Evolutionary conservation across 2,113 vertebrate genomes (phyloP).

Genomic region (Bufo bufo): DNA sequence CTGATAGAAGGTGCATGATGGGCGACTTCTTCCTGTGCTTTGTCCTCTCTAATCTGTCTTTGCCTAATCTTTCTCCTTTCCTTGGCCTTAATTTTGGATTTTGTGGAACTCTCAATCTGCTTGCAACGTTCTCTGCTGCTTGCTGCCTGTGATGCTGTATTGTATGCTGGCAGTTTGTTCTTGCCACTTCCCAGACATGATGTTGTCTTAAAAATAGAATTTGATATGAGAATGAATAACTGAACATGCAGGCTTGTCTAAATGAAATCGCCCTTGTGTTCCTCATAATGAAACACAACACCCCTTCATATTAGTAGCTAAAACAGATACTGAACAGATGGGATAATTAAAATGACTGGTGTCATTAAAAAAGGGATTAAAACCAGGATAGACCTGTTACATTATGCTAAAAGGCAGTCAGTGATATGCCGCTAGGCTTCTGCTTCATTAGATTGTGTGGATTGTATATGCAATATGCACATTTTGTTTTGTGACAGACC

Average conservation of each 20-base stretch:
- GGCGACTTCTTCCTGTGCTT: slow-evolving; percentile 66
- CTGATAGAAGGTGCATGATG: slow-evolving; percentile 88
- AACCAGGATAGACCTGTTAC: slow-evolving; percentile 10
- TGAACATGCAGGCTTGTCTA: slow-evolving; percentile 51
- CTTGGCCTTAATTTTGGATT: slow-evolving; percentile 64
- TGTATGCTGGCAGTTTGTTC: slow-evolving; percentile 52
- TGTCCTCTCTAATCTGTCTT: slow-evolving; percentile 63
- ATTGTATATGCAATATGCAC: background rate
- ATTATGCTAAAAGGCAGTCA: background rate
- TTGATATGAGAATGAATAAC: slow-evolving; percentile 53
- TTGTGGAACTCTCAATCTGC: slow-evolving; percentile 65
- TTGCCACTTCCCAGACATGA: slow-evolving; percentile 33
- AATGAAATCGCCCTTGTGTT: slow-evolving; percentile 60
- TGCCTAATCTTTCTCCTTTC: slow-evolving; percentile 49
- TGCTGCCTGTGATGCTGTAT: slow-evolving; percentile 72
- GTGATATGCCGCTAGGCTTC: background rate
- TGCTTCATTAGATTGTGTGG: background rate
- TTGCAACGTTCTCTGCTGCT: slow-evolving; percentile 70
- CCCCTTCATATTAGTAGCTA: slow-evolving; percentile 32
- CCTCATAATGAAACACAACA: slow-evolving; percentile 57
- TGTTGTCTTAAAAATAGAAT: slow-evolving; percentile 54
- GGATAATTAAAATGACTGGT: slow-evolving; percentile 42
- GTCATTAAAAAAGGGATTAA: slow-evolving; percentile 6
- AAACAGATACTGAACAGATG: slow-evolving; percentile 47
- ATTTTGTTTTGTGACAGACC: background rate